These are phyloP conservation scores for Poecile montanus DNA, from an alignment of 2,797 vertebrate genomes.

Conservation along the genomic window DNA sequence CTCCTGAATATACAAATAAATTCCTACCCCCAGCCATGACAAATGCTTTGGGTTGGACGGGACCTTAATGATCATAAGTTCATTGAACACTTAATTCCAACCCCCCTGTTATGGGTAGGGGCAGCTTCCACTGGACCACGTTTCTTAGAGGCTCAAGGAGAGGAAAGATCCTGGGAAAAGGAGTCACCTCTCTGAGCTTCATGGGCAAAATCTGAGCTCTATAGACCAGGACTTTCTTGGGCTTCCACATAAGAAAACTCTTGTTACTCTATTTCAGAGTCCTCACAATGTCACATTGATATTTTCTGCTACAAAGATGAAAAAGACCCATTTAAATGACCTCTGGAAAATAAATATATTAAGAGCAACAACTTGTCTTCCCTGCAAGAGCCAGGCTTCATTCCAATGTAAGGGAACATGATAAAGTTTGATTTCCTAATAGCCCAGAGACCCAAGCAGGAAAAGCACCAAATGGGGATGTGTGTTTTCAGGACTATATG, in stretches of 20 bases:
- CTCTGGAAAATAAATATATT: background rate
- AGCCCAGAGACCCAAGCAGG: background rate
- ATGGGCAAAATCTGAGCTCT: background rate
- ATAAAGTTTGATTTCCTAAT: background rate
- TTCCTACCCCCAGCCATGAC: background rate
- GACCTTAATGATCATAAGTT: background rate
- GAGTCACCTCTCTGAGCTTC: background rate
- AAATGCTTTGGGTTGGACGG: rapidly evolving
- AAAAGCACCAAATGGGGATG: background rate
- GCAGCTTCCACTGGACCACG: too few species aligned
- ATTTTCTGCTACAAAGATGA: background rate
- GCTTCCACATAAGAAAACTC: background rate
- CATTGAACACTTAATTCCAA: background rate
- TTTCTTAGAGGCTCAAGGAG: background rate
- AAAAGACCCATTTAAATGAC: background rate
- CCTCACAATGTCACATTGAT: background rate
- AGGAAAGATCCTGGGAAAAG: background rate
- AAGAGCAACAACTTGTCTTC: background rate
- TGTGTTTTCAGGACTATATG: background rate
- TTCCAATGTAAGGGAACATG: background rate
- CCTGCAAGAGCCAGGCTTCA: background rate
- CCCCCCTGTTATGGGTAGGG: rapidly evolving
- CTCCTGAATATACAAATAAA: background rate
- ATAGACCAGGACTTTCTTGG: background rate
- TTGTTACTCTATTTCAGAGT: background rate